A percentile compares a stretch with the other conserved stretches of the same genome.
Conservation (phyloP, 2,797 vertebrate genomes). For the Darevskia nairensis region DNA sequence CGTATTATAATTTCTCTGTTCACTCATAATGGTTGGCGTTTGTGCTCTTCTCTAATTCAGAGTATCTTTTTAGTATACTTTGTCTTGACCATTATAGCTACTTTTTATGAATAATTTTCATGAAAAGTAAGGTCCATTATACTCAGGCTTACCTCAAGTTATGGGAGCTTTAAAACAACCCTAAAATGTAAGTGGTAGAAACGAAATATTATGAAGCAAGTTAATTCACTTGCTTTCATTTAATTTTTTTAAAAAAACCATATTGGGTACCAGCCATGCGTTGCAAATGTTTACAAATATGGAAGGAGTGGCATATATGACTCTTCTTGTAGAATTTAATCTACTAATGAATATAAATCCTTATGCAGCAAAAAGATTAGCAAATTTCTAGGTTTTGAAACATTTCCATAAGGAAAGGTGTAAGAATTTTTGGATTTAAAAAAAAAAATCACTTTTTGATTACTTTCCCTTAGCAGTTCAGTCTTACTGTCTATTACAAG, state of each 20-base stretch:
- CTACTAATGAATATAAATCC: neutral
- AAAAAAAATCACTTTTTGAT: neutral
- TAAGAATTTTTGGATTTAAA: neutral
- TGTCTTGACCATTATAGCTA: neutral
- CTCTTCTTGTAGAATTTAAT: neutral
- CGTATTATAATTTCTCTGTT: too few species aligned
- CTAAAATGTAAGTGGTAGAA: neutral
- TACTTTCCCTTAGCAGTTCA: neutral
- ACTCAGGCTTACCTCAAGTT: neutral
- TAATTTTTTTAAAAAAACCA: neutral
- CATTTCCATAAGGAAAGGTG: neutral
- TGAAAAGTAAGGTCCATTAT: neutral
- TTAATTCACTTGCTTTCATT: neutral
- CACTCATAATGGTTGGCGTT: too few species aligned
- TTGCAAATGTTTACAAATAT: neutral
- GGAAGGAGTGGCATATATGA: neutral
- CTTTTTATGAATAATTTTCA: neutral
- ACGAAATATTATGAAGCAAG: neutral
- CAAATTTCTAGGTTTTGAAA: neutral
- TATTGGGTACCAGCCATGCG: neutral
- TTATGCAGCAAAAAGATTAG: neutral
- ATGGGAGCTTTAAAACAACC: neutral
- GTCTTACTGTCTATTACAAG: neutral
- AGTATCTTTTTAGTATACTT: neutral
- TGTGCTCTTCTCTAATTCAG: neutral